Percentiles rank a stretch among this genome's conserved stretches.
These are phyloP conservation scores for Tetragnatha montana DNA, from an alignment of 2,888 invertebrate genomes.

Conservation along the genomic window DNA sequence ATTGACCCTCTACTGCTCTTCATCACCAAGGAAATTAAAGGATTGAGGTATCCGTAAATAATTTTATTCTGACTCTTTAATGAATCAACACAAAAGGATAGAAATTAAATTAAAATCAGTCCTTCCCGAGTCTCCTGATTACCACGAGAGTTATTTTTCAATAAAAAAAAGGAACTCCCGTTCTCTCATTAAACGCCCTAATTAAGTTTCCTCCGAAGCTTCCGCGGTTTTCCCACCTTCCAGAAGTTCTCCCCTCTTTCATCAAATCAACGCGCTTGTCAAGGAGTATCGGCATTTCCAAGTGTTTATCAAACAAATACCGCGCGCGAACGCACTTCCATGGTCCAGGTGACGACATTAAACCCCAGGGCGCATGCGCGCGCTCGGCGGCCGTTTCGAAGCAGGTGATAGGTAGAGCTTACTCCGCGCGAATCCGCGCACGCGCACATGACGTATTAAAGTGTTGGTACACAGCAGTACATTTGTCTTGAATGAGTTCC, in stretches of 20 bases:
- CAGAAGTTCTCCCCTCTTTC: background rate
- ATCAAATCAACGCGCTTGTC: conserved; percentile 49
- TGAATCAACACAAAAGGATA: no score
- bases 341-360: background rate
- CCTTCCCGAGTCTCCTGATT: no score
- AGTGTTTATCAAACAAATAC: conserved; percentile 69
- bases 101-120: no score
- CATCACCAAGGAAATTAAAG: no score
- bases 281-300: conserved; percentile 26
- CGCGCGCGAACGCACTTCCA: conserved; percentile 10
- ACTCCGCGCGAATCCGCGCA: conserved; percentile 52
- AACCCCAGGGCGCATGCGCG: conserved; percentile 3
- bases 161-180: no score
- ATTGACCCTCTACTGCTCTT: no score
- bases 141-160: no score
- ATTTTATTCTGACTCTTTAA: no score
- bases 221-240: no score
- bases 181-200: no score
- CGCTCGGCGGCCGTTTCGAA: conserved; percentile 45
- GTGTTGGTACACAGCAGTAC: conserved; percentile 60
- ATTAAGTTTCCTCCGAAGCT: no score
- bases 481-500: conserved; percentile 11
- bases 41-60: no score
- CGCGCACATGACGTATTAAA: conserved; percentile 53
- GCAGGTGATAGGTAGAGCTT: conserved; percentile 68